A percentile compares a stretch with the other conserved stretches of the same genome.
phyloP scores from a whole-genome alignment of 1,140 invertebrate genomes.

The Pseudomyrmex flavicornis region DNA sequence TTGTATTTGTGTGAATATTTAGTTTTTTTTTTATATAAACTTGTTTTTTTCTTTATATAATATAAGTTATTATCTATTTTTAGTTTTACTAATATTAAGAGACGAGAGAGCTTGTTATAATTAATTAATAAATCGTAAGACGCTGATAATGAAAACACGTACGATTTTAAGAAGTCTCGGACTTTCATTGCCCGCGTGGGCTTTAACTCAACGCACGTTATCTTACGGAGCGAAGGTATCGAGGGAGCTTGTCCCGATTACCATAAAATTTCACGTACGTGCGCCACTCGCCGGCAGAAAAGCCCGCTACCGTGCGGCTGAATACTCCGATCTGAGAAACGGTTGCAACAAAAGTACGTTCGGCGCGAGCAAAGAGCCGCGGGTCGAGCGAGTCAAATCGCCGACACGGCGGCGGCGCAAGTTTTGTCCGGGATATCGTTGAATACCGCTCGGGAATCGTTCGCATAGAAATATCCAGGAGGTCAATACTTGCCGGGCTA shows the following conservation, averaged over 20 bases:
- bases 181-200: background rate
- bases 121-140: too few relatives aligned
- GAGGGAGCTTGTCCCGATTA: constrained; percentile 30
- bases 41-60: background rate
- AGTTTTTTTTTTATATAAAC: background rate
- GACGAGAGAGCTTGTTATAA: too few relatives aligned
- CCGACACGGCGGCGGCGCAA: constrained; percentile 55
- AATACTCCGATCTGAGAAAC: constrained; percentile 28
- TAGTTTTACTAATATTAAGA: background rate
- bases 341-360: constrained; percentile 59
- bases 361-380: constrained; percentile 59
- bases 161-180: background rate
- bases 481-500: constrained; percentile 74
- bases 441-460: background rate
- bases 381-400: constrained; percentile 75
- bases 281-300: constrained; percentile 2
- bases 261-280: constrained; percentile 63
- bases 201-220: background rate
- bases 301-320: constrained; percentile 26
- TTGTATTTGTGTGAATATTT: constrained; percentile 3
- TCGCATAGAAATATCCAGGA: background rate
- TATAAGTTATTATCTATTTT: background rate
- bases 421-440: constrained; percentile 59
- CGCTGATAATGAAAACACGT: too few relatives aligned
- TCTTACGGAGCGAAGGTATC: background rate